Evolutionary conservation across 2,113 vertebrate species (phyloP).

Genomic region (Paedocypris sp.): DNA sequence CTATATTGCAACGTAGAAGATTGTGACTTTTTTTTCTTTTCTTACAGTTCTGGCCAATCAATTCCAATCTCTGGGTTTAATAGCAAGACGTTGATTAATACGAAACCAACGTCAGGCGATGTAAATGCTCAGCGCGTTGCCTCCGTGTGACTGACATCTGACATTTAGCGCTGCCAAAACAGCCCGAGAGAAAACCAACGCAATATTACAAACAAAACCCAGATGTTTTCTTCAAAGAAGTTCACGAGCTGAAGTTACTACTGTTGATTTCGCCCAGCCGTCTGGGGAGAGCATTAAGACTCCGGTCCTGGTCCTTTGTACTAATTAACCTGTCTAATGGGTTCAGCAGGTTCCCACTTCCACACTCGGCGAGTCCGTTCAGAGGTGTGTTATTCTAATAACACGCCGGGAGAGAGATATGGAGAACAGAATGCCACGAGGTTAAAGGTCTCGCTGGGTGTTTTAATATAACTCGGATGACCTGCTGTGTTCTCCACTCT

Average conservation of each 20-base stretch:
- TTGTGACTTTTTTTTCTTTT: no score
- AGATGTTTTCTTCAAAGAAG: not conserved
- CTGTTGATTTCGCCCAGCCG: slow-evolving; percentile 19
- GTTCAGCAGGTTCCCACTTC: slow-evolving; percentile 45
- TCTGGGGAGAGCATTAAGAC: slow-evolving; percentile 43
- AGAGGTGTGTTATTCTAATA: slow-evolving; percentile 46
- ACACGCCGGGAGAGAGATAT: slow-evolving; percentile 39
- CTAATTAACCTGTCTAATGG: slow-evolving; percentile 65
- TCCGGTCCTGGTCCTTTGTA: slow-evolving; percentile 57
- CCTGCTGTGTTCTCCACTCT: slow-evolving; percentile 5
- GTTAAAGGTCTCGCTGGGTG: slow-evolving; percentile 49
- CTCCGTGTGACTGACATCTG: slow-evolving; percentile 53
- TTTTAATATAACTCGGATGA: slow-evolving; percentile 42
- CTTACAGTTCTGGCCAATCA: no score
- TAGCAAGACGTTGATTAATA: not conserved
- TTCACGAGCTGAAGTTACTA: no score
- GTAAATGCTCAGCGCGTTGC: slow-evolving; percentile 36
- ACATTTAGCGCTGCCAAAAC: slow-evolving; percentile 47
- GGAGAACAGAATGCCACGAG: slow-evolving; percentile 58
- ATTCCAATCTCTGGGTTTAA: not conserved
- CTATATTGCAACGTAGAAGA: no score
- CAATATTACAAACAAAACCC: no score
- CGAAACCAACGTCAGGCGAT: slow-evolving; percentile 28
- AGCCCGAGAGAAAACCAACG: not conserved
- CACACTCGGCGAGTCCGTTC: slow-evolving; percentile 26